A percentile compares a stretch with the other conserved stretches of the same genome.
These are phyloP conservation scores for Apoda limacodes DNA, from an alignment of 2,888 invertebrate species.

Conservation along the genomic window DNA sequence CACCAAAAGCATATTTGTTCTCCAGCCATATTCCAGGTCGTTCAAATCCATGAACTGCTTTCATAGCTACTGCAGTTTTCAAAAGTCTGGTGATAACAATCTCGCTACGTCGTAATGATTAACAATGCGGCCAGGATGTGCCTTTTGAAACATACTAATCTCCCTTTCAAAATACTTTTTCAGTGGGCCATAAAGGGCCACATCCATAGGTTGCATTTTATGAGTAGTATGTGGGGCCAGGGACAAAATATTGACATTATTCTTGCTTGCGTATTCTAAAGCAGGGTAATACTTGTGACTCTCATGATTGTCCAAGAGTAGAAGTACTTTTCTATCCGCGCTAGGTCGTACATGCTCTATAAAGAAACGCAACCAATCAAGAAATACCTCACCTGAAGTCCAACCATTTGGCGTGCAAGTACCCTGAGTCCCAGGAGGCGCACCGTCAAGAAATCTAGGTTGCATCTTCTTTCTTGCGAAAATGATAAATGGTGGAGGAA, in stretches of 20 bases:
- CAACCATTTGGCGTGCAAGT: constrained; percentile 23
- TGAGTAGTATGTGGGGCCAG: constrained; percentile 22
- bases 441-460: constrained; percentile 24
- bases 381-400: constrained; percentile 23
- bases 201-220: constrained; percentile 26
- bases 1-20: constrained; percentile 23
- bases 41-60: constrained; percentile 21
- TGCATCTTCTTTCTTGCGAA: constrained; percentile 27
- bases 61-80: constrained; percentile 20
- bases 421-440: constrained; percentile 23
- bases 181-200: constrained; percentile 25
- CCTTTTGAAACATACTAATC: constrained; percentile 20
- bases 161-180: constrained; percentile 25
- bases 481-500: constrained; percentile 29
- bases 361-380: constrained; percentile 24
- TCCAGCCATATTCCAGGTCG: constrained; percentile 24
- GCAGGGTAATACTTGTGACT: constrained; percentile 26
- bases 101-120: too few relatives aligned
- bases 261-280: constrained; percentile 24
- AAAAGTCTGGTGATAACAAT: constrained; percentile 21
- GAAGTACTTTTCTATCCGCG: constrained; percentile 22
- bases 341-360: constrained; percentile 23
- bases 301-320: constrained; percentile 27
- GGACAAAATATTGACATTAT: constrained; percentile 21
- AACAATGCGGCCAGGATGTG: constrained; percentile 23